Evolutionary conservation across 2,113 vertebrate genomes (phyloP).

Genomic region (Clarias magur): DNA sequence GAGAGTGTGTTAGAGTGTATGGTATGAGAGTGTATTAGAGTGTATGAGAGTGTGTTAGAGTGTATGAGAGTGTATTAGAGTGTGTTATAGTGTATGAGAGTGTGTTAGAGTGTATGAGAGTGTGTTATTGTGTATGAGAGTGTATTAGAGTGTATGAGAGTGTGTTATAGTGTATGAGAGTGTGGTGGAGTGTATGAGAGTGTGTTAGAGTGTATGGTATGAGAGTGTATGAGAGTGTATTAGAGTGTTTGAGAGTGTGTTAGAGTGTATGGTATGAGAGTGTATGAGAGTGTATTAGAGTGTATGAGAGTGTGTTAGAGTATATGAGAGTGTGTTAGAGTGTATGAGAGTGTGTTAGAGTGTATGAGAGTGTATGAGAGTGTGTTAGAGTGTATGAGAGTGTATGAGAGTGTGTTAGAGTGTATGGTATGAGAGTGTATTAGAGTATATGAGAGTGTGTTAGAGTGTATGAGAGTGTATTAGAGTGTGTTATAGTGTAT

Average conservation of each 20-base stretch:
- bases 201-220: background rate
- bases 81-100: background rate
- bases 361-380: background rate
- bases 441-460: background rate
- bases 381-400: background rate
- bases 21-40: background rate
- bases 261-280: no score
- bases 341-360: background rate
- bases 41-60: background rate
- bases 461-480: background rate
- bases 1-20: background rate
- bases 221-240: background rate
- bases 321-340: background rate
- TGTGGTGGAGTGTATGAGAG: background rate
- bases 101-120: background rate
- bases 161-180: background rate
- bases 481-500: background rate
- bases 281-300: background rate
- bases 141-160: background rate
- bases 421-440: no score
- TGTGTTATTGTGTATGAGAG: background rate
- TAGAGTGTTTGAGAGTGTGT: background rate
- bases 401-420: background rate
- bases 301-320: background rate
- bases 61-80: background rate